Evolutionary conservation across 2,113 vertebrate species (phyloP).

Genomic region (Hydrochoerus hydrochaeris): DNA sequence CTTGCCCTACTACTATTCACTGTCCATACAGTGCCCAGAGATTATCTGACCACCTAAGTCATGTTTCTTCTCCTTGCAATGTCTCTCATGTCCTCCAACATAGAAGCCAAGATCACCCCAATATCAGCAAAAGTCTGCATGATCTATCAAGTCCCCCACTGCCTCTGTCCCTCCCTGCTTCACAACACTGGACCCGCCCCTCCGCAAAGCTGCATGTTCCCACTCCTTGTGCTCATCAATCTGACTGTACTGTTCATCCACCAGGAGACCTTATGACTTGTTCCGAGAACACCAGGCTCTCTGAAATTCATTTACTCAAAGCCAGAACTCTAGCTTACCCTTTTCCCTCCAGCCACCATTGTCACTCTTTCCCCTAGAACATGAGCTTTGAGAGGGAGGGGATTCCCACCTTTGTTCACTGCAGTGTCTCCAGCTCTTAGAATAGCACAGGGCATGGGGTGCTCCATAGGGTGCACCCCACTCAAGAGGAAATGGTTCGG

Average conservation of each 20-base stretch:
- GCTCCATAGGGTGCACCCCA: neutral
- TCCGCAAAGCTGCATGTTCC: neutral
- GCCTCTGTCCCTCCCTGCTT: neutral
- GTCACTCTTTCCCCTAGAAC: neutral
- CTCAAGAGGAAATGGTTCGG: neutral
- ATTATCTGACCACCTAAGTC: neutral
- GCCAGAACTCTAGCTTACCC: too few species aligned
- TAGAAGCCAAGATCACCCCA: neutral
- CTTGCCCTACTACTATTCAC: too few species aligned
- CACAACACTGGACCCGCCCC: neutral
- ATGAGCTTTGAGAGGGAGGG: neutral
- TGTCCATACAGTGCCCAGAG: neutral
- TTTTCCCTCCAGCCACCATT: neutral
- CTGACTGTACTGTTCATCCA: neutral
- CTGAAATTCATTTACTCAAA: neutral
- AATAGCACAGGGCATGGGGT: neutral
- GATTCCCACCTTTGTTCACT: neutral
- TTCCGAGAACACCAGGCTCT: fast-evolving
- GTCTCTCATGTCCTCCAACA: neutral
- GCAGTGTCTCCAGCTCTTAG: neutral
- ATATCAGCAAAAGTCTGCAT: fast-evolving
- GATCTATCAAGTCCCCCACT: fast-evolving
- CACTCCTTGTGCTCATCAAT: too few species aligned
- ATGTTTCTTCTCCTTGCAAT: neutral
- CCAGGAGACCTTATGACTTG: neutral